These are phyloP conservation scores for Brachypalpus laphriformis DNA, from an alignment of 2,888 invertebrate species.

Conservation along the genomic window DNA sequence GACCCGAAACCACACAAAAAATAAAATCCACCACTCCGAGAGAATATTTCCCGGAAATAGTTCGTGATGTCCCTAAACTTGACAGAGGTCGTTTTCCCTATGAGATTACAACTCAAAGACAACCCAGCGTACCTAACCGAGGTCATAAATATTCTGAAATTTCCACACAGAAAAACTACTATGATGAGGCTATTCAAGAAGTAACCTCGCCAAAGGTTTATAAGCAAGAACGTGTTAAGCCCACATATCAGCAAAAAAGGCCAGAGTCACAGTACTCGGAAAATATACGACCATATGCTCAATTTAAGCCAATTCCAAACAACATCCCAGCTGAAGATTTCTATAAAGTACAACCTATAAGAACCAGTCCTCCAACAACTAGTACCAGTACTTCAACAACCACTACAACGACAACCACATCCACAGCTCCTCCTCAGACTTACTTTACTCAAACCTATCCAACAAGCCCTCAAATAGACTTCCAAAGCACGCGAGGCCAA, in stretches of 20 bases:
- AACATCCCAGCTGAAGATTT: slow-evolving; percentile 81
- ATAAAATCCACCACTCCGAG: slow-evolving; percentile 74
- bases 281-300: slow-evolving; percentile 79
- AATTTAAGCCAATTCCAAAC: slow-evolving; percentile 79
- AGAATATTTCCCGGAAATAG: slow-evolving; percentile 75
- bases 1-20: slow-evolving; percentile 59
- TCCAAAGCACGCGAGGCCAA: slow-evolving; percentile 79
- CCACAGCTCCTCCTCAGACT: slow-evolving; percentile 77
- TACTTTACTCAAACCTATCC: slow-evolving; percentile 77
- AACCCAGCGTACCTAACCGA: slow-evolving; percentile 75
- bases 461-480: slow-evolving; percentile 79
- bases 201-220: slow-evolving; percentile 79
- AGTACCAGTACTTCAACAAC: slow-evolving; percentile 83
- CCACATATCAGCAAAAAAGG: slow-evolving; percentile 76
- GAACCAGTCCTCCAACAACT: slow-evolving; percentile 80
- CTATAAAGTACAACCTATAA: slow-evolving; percentile 77
- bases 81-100: slow-evolving; percentile 75
- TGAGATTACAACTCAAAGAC: slow-evolving; percentile 76
- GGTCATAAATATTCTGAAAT: slow-evolving; percentile 80
- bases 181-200: slow-evolving; percentile 80
- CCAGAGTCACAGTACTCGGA: slow-evolving; percentile 75
- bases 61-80: slow-evolving; percentile 58
- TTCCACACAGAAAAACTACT: slow-evolving; percentile 73
- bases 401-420: slow-evolving; percentile 83
- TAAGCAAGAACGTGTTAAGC: slow-evolving; percentile 80